Conservation (phyloP, 2,113 vertebrate species). For the Corvus cornix region DNA sequence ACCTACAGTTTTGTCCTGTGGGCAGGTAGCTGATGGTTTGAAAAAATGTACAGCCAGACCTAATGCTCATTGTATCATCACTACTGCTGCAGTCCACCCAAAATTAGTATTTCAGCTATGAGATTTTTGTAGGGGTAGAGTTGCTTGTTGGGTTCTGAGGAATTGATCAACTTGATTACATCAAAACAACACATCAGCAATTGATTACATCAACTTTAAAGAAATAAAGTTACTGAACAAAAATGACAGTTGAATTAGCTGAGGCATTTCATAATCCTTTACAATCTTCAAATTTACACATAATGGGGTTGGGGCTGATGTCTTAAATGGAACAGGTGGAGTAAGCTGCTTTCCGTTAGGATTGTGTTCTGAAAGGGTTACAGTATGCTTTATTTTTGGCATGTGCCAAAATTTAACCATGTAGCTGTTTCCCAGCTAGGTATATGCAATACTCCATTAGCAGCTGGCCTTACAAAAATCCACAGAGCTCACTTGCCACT, state of each 20-base stretch:
- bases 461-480: background rate
- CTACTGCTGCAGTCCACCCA: background rate
- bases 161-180: background rate
- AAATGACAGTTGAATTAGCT: too few relatives aligned
- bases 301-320: background rate
- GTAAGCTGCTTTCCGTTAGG: background rate
- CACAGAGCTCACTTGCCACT: fast-evolving
- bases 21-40: background rate
- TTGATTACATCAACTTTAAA: too few relatives aligned
- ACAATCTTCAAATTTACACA: background rate
- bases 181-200: too few relatives aligned
- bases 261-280: background rate
- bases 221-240: background rate
- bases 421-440: fast-evolving
- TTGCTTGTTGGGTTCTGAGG: background rate
- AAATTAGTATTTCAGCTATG: background rate
- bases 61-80: fast-evolving
- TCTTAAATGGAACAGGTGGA: background rate
- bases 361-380: background rate
- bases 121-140: too few relatives aligned
- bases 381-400: background rate
- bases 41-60: background rate
- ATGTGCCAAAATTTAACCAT: fast-evolving
- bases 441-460: background rate
- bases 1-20: background rate